Evolutionary conservation across 1,140 invertebrate genomes (phyloP).

Genomic region (Halictus rubicundus): DNA sequence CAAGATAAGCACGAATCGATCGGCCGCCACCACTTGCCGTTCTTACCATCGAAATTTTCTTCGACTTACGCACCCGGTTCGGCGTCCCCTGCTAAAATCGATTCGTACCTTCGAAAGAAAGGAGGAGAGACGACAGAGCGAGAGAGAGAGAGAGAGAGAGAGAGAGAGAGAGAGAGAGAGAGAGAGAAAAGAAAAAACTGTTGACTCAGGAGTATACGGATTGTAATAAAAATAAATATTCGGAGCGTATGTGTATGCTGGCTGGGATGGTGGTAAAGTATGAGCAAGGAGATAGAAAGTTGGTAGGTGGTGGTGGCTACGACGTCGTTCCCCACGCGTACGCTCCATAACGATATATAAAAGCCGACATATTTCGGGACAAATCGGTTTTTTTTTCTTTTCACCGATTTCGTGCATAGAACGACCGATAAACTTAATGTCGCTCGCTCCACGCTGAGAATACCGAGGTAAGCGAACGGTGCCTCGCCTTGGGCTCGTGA

Average conservation of each 20-base stretch:
- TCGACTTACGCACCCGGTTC: background rate
- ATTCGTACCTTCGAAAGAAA: constrained; percentile 52
- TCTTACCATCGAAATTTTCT: background rate
- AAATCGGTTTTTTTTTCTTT: constrained; percentile 66
- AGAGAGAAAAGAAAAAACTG: constrained; percentile 67
- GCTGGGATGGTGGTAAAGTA: constrained; percentile 57
- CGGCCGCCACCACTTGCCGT: background rate
- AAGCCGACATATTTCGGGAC: constrained; percentile 69
- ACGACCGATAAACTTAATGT: constrained; percentile 62
- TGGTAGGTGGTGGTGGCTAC: constrained; percentile 49
- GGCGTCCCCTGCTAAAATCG: constrained; percentile 53
- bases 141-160: constrained; percentile 25
- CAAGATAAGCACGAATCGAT: background rate
- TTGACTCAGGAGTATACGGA: constrained; percentile 70
- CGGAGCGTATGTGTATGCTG: constrained; percentile 49
- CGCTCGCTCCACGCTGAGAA: constrained; percentile 17
- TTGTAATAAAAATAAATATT: constrained; percentile 75
- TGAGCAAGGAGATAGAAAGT: constrained; percentile 53
- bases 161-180: background rate
- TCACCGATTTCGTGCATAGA: constrained; percentile 60
- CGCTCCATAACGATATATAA: constrained; percentile 72
- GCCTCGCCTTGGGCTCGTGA: constrained; percentile 20
- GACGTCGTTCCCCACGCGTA: constrained; percentile 61
- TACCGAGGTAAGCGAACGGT: background rate
- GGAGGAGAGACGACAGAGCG: too few species aligned